Conservation (phyloP, 2,888 invertebrate species). For the Drosophila pegasa region DNA sequence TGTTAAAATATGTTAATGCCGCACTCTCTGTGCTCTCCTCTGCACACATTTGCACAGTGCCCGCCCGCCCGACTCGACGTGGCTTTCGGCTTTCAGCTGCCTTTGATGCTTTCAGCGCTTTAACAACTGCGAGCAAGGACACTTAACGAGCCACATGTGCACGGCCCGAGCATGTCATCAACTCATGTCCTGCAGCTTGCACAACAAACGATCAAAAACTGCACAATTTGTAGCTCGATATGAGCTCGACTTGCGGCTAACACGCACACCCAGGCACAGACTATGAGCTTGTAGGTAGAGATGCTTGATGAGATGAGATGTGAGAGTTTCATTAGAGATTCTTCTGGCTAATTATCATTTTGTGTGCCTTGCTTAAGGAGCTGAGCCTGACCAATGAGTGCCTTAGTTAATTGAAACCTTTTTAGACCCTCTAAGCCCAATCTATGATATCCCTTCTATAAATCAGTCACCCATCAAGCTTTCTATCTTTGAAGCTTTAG, state of each 20-base stretch:
- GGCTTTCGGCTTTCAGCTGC: slow-evolving; percentile 27
- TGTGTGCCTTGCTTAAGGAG: too few species aligned
- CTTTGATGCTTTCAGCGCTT: slow-evolving; percentile 49
- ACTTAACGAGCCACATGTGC: slow-evolving; percentile 21
- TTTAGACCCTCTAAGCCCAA: too few species aligned
- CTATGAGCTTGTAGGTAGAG: too few species aligned
- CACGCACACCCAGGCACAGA: too few species aligned
- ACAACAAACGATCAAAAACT: not conserved
- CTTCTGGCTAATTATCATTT: too few species aligned
- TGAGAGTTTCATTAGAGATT: too few species aligned
- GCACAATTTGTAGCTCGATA: not conserved
- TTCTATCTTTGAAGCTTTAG: too few species aligned
- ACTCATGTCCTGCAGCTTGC: not conserved
- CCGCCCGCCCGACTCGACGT: slow-evolving; percentile 6
- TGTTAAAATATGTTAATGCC: slow-evolving; percentile 77
- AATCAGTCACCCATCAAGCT: too few species aligned
- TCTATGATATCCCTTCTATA: too few species aligned
- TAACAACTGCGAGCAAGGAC: slow-evolving; percentile 30
- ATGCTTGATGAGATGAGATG: too few species aligned
- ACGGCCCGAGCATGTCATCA: not conserved
- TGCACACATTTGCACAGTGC: slow-evolving; percentile 33
- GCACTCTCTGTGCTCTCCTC: slow-evolving; percentile 28
- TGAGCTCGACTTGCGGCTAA: not conserved
- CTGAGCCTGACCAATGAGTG: too few species aligned
- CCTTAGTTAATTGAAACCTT: too few species aligned